Evolutionary conservation across 1,140 invertebrate genomes (phyloP).

Genomic region (Charaxes varanes): DNA sequence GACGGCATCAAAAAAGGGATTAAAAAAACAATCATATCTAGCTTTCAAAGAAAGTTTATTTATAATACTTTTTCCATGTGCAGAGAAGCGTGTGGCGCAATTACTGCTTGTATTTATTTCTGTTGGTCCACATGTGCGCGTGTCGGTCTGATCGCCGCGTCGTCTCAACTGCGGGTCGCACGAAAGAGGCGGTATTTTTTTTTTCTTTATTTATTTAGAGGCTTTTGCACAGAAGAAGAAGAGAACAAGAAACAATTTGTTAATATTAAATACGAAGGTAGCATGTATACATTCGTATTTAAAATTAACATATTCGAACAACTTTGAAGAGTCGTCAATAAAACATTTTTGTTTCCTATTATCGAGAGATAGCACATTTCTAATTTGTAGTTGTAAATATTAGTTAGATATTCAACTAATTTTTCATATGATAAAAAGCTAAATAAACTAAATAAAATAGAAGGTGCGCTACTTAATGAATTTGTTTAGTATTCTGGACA

Average conservation of each 20-base stretch:
- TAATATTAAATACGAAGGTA: background rate
- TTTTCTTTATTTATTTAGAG: slow-evolving; percentile 2
- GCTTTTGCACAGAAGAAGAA: no score
- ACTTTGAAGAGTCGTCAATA: no score
- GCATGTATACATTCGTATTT: background rate
- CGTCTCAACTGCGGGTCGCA: slow-evolving; percentile 27
- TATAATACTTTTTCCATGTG: slow-evolving; percentile 48
- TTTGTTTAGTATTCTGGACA: no score
- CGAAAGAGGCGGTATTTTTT: no score
- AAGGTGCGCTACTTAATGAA: no score
- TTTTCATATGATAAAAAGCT: no score
- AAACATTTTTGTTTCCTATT: no score
- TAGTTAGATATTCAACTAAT: no score
- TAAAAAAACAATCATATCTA: slow-evolving; percentile 33
- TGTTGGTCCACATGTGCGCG: slow-evolving; percentile 54
- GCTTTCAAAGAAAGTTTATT: slow-evolving; percentile 64
- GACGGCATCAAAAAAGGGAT: slow-evolving; percentile 10
- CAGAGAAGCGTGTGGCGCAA: slow-evolving; percentile 55
- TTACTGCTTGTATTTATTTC: slow-evolving; percentile 64
- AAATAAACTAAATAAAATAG: no score
- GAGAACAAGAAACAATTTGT: slow-evolving; percentile 5
- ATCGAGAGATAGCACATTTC: no score
- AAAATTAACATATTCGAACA: no score
- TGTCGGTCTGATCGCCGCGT: slow-evolving; percentile 21
- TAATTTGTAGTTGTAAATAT: no score